Base-by-base conservation (phyloP, 2,797 vertebrate genomes). In the Psittacula derbiana region DNA sequence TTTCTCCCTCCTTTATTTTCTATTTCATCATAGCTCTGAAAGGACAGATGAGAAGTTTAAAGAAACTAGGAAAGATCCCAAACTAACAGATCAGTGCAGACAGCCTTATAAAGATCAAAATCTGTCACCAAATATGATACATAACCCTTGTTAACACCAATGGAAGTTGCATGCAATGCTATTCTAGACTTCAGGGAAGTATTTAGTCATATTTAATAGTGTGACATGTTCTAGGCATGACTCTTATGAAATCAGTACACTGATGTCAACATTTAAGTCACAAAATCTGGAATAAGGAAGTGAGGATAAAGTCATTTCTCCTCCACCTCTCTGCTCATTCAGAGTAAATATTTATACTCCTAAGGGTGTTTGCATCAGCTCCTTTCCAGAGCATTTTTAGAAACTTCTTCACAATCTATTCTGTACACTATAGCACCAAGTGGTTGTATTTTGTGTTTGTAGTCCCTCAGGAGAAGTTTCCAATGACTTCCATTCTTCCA, bases 1-100 rank as follows among this genome's bases (percentile, higher is more conserved):
- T 95, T 97, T 95, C 73, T 93, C 90, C 84, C 90, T 96, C 86
- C 76, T 96, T 97, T 97, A 89, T 92, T 96, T 96, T 93, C 87
- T 86, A 18, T 88, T 97, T 97, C 95, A 93, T 92, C 95, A 95
- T 85, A 96, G 69, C 53, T 89, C 80, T 80, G 84, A 93, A 86
- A 97, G 90, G 76, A 96, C 44, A 96, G 83, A 55, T 67, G 83
- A 93, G 86, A 96, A 92, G 65, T 96, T 88, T 94, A 96, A 97
- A 96, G 96, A 92, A 86, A 80, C 50, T 17, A 71, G 69, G 86
- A 87, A 88, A 92, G 86, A 95, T 88, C 93, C 84, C 83, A 95
- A 90, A 94, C 88, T 87, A 97, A 96, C 8, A 91, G 96, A 91
- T 91, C 96, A 93, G 96, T 36, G 92, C 87, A 94, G 80, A 91